Conservation (phyloP, 2,113 vertebrate genomes). For the Trinectes maculatus region DNA sequence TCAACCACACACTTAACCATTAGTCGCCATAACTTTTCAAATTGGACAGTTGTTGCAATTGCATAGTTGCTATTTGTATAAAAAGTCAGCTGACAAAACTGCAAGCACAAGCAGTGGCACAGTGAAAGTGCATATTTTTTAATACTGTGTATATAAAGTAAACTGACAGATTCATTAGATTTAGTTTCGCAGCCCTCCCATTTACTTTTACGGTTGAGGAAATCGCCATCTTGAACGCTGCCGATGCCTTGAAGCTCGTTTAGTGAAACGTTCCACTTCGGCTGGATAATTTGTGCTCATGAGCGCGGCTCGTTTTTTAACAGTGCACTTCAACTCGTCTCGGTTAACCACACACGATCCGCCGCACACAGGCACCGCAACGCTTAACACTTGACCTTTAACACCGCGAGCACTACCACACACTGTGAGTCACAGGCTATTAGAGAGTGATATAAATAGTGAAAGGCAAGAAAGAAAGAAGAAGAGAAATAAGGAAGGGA, state of each 20-base stretch:
- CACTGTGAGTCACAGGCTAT: conserved; percentile 46
- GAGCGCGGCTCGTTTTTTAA: conserved; percentile 44
- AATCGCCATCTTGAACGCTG: neutral
- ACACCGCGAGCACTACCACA: conserved; percentile 59
- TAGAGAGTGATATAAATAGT: conserved; percentile 46
- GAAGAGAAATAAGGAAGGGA: conserved; percentile 16
- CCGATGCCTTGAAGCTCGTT: neutral
- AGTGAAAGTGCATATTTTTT: neutral
- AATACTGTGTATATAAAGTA: too few species aligned
- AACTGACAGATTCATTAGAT: too few species aligned
- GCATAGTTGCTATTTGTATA: too few species aligned
- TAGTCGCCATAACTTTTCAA: neutral
- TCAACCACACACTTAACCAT: too few species aligned
- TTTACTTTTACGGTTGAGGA: too few species aligned
- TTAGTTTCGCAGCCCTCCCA: too few species aligned
- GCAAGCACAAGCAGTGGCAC: neutral
- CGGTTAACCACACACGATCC: conserved; percentile 60
- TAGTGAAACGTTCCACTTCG: conserved; percentile 1
- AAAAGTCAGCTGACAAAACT: neutral
- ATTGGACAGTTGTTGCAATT: neutral
- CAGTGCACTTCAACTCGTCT: conserved; percentile 52
- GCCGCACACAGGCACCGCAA: conserved; percentile 58
- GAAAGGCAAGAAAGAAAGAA: conserved; percentile 29
- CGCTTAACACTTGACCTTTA: conserved; percentile 77
- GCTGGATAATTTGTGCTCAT: conserved; percentile 23